Percentiles rank a stretch among this genome's conserved stretches.
phyloP scores from a whole-genome alignment of 1,140 invertebrate genomes.

The Piezodorus guildinii region DNA sequence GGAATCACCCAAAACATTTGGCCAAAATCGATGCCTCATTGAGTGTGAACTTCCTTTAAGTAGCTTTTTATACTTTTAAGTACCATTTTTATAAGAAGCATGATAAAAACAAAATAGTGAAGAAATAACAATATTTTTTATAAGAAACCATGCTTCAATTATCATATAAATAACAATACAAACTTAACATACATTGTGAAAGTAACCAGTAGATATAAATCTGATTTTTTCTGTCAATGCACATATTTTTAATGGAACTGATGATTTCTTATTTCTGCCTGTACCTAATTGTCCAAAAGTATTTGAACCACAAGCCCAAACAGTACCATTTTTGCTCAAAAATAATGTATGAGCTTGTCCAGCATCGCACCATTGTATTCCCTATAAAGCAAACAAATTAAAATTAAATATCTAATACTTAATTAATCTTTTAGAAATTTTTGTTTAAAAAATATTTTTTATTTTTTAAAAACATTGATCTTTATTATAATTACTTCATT shows the following conservation, averaged over 20 bases:
- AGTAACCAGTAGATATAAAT: slow-evolving; percentile 61
- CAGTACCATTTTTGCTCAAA: slow-evolving; percentile 48
- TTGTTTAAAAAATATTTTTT: background rate
- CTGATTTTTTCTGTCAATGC: slow-evolving; percentile 45
- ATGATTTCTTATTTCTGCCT: slow-evolving; percentile 47
- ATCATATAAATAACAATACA: slow-evolving; percentile 17
- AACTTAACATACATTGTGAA: slow-evolving; percentile 58
- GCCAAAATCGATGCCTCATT: too few relatives aligned
- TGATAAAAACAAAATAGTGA: too few relatives aligned
- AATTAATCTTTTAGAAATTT: background rate
- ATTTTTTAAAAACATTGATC: background rate
- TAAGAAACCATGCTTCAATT: too few relatives aligned
- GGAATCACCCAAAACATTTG: too few relatives aligned
- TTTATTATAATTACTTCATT: slow-evolving; percentile 32
- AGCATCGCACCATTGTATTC: slow-evolving; percentile 44
- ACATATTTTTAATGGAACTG: slow-evolving; percentile 44
- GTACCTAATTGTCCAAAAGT: slow-evolving; percentile 66
- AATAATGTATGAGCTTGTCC: slow-evolving; percentile 66
- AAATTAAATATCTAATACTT: background rate
- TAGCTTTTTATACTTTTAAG: too few relatives aligned
- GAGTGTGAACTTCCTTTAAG: too few relatives aligned
- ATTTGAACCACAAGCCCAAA: slow-evolving; percentile 66
- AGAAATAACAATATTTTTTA: too few relatives aligned
- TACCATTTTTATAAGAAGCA: too few relatives aligned
- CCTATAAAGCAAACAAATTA: slow-evolving; percentile 28